Percentiles rank a stretch among this genome's conserved stretches.
phyloP scores from a whole-genome alignment of 1,140 invertebrate genomes.

The Psilanteris sp. region DNA sequence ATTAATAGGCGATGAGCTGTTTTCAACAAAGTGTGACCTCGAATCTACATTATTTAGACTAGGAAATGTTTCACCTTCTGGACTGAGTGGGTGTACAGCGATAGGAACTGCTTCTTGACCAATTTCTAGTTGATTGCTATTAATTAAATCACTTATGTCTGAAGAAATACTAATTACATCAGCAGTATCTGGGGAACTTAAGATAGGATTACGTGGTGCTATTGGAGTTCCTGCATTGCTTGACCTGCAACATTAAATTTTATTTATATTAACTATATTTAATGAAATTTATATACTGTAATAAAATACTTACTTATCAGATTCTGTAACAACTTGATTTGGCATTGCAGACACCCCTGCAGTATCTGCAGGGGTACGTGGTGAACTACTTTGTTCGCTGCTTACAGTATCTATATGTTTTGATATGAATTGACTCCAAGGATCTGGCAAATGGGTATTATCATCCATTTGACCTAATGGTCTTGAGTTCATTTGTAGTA shows the following conservation, averaged over 20 bases:
- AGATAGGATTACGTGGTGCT: constrained; percentile 67
- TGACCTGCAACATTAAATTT: constrained; percentile 58
- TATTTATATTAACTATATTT: constrained; percentile 1
- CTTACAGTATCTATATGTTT: constrained; percentile 80
- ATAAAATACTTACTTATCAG: constrained; percentile 71
- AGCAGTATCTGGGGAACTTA: constrained; percentile 68
- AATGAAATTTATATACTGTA: too few species aligned
- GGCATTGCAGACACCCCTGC: constrained; percentile 81
- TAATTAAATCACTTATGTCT: constrained; percentile 66
- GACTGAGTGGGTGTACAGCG: constrained; percentile 84
- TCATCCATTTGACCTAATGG: constrained; percentile 81
- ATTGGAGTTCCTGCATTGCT: constrained; percentile 76
- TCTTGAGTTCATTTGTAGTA: constrained; percentile 92
- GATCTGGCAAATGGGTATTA: constrained; percentile 85
- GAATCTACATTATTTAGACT: constrained; percentile 52
- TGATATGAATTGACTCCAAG: constrained; percentile 90
- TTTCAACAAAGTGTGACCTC: constrained; percentile 76
- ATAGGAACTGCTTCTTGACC: constrained; percentile 79
- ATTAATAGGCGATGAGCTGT: constrained; percentile 78
- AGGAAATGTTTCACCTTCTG: constrained; percentile 76
- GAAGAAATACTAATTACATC: constrained; percentile 71
- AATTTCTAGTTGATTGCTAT: constrained; percentile 75
- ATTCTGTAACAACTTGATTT: constrained; percentile 73
- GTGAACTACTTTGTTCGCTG: constrained; percentile 84
- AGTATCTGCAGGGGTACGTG: constrained; percentile 82